Evolutionary conservation across 2,797 vertebrate species (phyloP).

Genomic region (Anomalospiza imberbis): DNA sequence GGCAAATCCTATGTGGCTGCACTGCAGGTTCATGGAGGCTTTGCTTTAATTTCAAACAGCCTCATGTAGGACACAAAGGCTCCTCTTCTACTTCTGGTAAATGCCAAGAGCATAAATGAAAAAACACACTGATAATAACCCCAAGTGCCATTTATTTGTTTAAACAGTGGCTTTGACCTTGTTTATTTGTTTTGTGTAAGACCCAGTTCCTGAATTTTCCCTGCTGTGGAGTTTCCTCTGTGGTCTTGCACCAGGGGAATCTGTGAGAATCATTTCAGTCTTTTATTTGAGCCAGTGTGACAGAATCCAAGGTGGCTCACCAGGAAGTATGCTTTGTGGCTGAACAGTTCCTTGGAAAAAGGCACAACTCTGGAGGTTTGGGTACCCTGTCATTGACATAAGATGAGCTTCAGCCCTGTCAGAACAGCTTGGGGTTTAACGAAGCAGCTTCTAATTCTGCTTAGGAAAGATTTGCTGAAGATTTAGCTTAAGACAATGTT

Average conservation of each 20-base stretch:
- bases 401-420: neutral
- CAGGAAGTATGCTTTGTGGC: neutral
- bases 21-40: neutral
- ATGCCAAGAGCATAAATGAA: neutral
- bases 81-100: neutral
- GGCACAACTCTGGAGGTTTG: neutral
- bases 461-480: constrained; percentile 23
- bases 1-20: neutral
- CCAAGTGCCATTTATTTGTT: neutral
- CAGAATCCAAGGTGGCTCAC: neutral
- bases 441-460: constrained; percentile 6
- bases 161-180: neutral
- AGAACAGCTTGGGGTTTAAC: neutral
- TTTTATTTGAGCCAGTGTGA: neutral
- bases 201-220: neutral
- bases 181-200: neutral
- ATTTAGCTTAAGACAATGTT: constrained; percentile 32
- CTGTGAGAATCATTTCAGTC: neutral
- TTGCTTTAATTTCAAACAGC: neutral
- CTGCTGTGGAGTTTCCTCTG: neutral
- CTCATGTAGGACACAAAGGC: neutral
- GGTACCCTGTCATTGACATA: neutral
- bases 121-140: neutral
- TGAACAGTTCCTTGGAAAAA: neutral
- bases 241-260: neutral